Evolutionary conservation across 2,888 invertebrate genomes (phyloP), one percentile per base, ranked within the genome.

Genomic region (Coleophora deauratella): DNA sequence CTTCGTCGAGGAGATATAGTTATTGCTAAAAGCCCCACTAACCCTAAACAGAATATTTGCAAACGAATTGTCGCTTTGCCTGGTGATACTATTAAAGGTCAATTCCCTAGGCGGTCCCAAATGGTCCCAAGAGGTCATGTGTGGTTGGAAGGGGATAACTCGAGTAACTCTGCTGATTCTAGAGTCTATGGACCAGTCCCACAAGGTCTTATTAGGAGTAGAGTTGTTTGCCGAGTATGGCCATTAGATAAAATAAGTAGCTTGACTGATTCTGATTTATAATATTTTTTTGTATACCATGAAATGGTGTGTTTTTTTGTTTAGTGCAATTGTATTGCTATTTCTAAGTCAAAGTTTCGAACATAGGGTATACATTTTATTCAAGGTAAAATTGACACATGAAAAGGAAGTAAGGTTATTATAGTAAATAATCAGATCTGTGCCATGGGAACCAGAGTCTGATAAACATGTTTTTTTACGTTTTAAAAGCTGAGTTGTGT

Each of bases 101-200:
- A 63, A 28, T 81, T 79, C 51, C 69, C 73, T 30, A 66, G 59
- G 45, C 61, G 72, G 30, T 72, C 79, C 44, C 82, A 90, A 51
- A 65, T 89, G 66, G 91, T 96, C 33, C 96, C 96, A 0, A 82
- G 86, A 54, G 96, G 96, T 1, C 93, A 95, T 73, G 92, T 97
- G 0, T 97, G 97, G 97, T 75, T 97, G 44, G 94, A 96, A 80
- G 97, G 98, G 12, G 97, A 98, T 66, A 98, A 98, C 72, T 86
- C 87, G 9, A 72, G 71, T 40, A 95, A 96, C 76, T 97, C 97
- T 8, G 89, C 91, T 0, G 98, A 98, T 77, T 97, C 97, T 1
- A 88, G 96, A 52, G 81, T 85, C 7, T 97, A 94, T 75, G 98
- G 97, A 0, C 92, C 97, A 6, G 92, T 98, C 13, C 97, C 97